Evolutionary conservation across 2,113 vertebrate genomes (phyloP), one percentile per base, ranked within the genome.

Genomic region (Heliornis fulica): DNA sequence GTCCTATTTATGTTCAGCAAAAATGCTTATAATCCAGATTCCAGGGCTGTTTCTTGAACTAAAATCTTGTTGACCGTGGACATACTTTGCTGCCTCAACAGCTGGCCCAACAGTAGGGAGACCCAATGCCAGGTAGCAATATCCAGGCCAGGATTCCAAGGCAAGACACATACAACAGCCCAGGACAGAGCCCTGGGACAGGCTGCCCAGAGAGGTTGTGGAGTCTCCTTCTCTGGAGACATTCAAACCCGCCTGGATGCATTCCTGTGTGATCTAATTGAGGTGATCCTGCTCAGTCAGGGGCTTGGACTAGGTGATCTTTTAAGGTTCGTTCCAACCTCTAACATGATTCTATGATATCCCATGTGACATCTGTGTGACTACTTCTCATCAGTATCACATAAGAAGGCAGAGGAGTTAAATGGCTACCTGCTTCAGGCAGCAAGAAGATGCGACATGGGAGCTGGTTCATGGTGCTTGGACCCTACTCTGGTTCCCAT

Each of bases 331-430:
- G n/a, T n/a, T n/a, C n/a, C n/a, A n/a, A n/a, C n/a, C n/a, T n/a
- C n/a, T n/a, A n/a, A n/a, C n/a, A n/a, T n/a, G n/a, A n/a, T n/a
- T n/a, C n/a, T n/a, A n/a, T n/a, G n/a, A 41, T 41, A 87, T 10
- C 18, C n/a, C 56, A n/a, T 18, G 17, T 0, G 1, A 53, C 34
- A 19, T 31, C 23, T 16, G 5, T 4, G 61, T 36, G 56, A 32
- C 41, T 81, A 64, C 43, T 71, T 13, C 5, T 28, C 32, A 17
- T 18, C 3, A 3, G 18, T 29, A 17, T 16, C 4, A 1, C 31
- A 11, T 14, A 4, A 41, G 40, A 19, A 50, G 20, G 16, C 21
- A 59, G 56, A 50, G 26, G 45, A 59, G 26, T 17, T 76, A 56
- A 64, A 74, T 14, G 10, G 34, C 16, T 15, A 50, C 21, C 10